A percentile compares a stretch with the other conserved stretches of the same genome.
Evolutionary conservation across 2,113 vertebrate species (phyloP).

Genomic region (Pandion haliaetus): DNA sequence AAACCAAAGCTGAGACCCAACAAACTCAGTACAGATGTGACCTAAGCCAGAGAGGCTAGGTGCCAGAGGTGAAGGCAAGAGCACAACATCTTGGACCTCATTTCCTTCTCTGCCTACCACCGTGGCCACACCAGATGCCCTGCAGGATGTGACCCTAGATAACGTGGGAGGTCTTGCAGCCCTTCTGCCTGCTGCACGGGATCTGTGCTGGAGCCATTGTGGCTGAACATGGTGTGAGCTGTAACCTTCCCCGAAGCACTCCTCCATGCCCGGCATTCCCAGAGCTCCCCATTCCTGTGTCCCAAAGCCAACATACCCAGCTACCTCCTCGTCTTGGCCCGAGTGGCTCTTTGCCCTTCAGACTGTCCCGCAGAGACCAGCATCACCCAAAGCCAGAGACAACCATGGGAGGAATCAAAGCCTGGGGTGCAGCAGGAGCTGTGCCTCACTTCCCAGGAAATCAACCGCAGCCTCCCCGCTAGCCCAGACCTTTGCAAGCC

Average conservation of each 20-base stretch:
- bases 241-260: not conserved
- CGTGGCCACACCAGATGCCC: not conserved
- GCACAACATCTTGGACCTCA: not conserved
- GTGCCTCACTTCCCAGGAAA: not conserved
- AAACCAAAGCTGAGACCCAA: not conserved
- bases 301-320: not conserved
- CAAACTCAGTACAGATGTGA: not conserved
- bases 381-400: not conserved
- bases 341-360: not conserved
- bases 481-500: not conserved
- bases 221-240: not conserved
- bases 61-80: not conserved
- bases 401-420: not conserved
- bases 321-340: not conserved
- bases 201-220: not conserved
- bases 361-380: not conserved
- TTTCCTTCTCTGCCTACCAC: not conserved
- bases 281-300: not conserved
- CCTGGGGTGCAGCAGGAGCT: not conserved
- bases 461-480: not conserved
- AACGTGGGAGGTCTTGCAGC: not conserved
- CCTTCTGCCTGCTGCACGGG: not conserved
- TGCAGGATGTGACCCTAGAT: slow-evolving; percentile 16
- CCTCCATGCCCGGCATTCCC: not conserved
- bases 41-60: not conserved